These are phyloP conservation scores for Erynnis tages DNA, from an alignment of 2,888 invertebrate genomes.

Conservation along the genomic window DNA sequence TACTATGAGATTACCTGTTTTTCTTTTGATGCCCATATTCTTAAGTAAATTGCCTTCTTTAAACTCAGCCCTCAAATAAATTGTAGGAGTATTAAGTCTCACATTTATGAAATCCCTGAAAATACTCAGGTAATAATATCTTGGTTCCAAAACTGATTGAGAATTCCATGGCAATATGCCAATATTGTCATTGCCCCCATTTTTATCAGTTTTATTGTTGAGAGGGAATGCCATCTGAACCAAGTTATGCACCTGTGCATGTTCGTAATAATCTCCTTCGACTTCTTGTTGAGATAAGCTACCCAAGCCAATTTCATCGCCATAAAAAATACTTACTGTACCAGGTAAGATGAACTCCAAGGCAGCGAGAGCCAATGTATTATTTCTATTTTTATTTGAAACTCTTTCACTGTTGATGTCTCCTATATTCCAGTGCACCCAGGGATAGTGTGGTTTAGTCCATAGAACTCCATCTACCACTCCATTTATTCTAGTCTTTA, in stretches of 20 bases:
- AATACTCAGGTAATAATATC: conserved; percentile 76
- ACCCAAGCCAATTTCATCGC: conserved; percentile 91
- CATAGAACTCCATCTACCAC: conserved; percentile 82
- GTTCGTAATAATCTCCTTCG: conserved; percentile 80
- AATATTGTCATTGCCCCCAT: conserved; percentile 45
- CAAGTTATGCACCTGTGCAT: conserved; percentile 84
- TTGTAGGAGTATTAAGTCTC: conserved; percentile 84
- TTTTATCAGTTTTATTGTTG: conserved; percentile 44
- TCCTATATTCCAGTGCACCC: conserved; percentile 91
- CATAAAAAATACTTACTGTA: conserved; percentile 93
- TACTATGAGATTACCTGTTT: conserved; percentile 84
- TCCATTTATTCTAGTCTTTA: conserved; percentile 82
- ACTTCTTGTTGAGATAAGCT: conserved; percentile 75
- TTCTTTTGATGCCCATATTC: conserved; percentile 86
- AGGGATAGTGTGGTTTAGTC: conserved; percentile 84
- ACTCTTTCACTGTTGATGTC: conserved; percentile 83
- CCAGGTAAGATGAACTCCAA: conserved; percentile 92
- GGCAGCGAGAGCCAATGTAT: conserved; percentile 85
- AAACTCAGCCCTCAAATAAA: conserved; percentile 86
- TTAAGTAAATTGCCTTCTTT: conserved; percentile 83
- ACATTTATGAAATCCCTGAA: conserved; percentile 83
- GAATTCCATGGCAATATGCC: conserved; percentile 85
- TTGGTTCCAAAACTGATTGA: conserved; percentile 69
- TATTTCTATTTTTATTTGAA: conserved; percentile 81
- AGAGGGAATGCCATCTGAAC: conserved; percentile 85